phyloP scores from a whole-genome alignment of 1,140 invertebrate species.

The Lepeophtheirus salmonis region DNA sequence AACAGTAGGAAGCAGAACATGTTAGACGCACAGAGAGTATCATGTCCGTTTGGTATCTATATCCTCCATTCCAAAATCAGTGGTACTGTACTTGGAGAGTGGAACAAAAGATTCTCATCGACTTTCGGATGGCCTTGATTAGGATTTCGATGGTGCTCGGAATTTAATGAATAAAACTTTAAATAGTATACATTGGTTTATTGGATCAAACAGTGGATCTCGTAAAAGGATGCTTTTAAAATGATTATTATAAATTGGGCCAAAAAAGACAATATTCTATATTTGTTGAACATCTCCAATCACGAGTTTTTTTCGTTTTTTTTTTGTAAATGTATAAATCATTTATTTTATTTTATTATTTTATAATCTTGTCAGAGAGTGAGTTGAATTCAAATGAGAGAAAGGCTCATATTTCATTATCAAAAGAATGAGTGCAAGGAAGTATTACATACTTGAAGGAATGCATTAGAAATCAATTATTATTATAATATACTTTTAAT shows the following conservation, averaged over 20 bases:
- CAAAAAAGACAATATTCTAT: not conserved
- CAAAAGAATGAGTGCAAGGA: no score
- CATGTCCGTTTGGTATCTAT: not conserved
- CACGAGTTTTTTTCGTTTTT: no score
- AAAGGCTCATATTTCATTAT: no score
- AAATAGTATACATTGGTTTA: not conserved
- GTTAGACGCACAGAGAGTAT: constrained; percentile 8
- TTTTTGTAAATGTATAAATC: no score
- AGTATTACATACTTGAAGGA: no score
- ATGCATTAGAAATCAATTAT: no score
- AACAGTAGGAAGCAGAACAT: not conserved
- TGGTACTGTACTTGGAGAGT: constrained; percentile 3
- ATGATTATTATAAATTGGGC: not conserved
- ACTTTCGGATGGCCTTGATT: not conserved
- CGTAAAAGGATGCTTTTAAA: not conserved
- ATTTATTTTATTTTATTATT: no score
- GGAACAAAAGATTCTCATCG: constrained; percentile 10
- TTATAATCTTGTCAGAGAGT: no score
- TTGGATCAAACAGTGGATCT: not conserved
- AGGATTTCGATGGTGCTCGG: constrained; percentile 5
- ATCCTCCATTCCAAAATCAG: constrained; percentile 6
- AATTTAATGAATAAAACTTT: not conserved
- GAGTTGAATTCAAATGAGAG: no score
- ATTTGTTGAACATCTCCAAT: no score
- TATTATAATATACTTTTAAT: no score